A percentile compares a stretch with the other conserved stretches of the same genome.
Conservation (phyloP, 1,140 invertebrate genomes). For the Drosophila guanche region DNA sequence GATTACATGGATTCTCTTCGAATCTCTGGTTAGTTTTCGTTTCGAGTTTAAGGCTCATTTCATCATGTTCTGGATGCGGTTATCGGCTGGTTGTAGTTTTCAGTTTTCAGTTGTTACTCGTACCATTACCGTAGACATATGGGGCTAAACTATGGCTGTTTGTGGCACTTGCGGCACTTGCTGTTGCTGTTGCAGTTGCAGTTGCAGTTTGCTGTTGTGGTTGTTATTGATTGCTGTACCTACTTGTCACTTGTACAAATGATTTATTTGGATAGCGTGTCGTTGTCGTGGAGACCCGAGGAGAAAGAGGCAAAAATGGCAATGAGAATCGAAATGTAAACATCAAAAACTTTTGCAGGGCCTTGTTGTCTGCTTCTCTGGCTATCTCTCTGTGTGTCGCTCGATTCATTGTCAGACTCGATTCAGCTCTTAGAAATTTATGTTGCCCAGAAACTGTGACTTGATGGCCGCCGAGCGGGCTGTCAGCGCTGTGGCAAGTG, state of each 20-base stretch:
- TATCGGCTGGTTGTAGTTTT: slow-evolving; percentile 13
- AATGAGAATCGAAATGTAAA: slow-evolving; percentile 22
- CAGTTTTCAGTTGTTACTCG: slow-evolving; percentile 8
- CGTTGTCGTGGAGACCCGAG: slow-evolving; percentile 26
- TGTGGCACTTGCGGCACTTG: slow-evolving; percentile 29
- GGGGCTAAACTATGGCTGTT: slow-evolving; percentile 22
- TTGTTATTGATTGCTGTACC: slow-evolving; percentile 54
- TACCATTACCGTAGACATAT: slow-evolving; percentile 1
- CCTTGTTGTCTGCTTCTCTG: slow-evolving; percentile 4
- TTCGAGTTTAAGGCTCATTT: no score
- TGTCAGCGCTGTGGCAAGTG: slow-evolving; percentile 78
- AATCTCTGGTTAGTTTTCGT: slow-evolving; percentile 34
- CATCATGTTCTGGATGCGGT: no score
- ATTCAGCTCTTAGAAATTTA: slow-evolving; percentile 71
- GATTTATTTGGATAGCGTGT: slow-evolving; percentile 54
- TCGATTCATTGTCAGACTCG: slow-evolving; percentile 21
- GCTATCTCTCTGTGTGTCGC: slow-evolving; percentile 27
- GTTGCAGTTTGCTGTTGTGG: slow-evolving; percentile 31
- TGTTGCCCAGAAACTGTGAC: slow-evolving; percentile 83
- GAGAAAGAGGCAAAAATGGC: slow-evolving; percentile 28
- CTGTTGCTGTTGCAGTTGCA: slow-evolving; percentile 16
- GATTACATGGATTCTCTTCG: slow-evolving; percentile 31
- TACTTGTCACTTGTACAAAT: slow-evolving; percentile 71
- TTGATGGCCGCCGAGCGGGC: slow-evolving; percentile 81
- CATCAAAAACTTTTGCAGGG: slow-evolving; percentile 20